A percentile compares a stretch with the other conserved stretches of the same genome.
These are phyloP conservation scores for Laodelphax striatellus DNA, from an alignment of 1,140 invertebrate species.

Conservation along the genomic window DNA sequence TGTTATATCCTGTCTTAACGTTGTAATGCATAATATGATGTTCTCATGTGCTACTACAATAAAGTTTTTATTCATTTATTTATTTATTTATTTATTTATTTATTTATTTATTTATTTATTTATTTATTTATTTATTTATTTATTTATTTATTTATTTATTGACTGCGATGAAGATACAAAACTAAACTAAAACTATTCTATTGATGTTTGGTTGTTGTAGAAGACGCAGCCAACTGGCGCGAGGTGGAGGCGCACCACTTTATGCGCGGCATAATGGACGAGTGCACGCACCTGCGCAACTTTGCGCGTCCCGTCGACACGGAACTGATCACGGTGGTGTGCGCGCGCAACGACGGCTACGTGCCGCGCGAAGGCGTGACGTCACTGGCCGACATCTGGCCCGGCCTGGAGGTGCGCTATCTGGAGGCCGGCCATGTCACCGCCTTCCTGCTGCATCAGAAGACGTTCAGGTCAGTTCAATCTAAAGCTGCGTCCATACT, in stretches of 20 bases:
- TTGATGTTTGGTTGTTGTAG: too few relatives aligned
- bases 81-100: too few relatives aligned
- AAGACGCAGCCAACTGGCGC: background rate
- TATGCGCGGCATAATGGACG: constrained; percentile 97
- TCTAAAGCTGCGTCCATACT: too few relatives aligned
- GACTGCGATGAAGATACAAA: too few relatives aligned
- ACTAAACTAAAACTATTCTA: too few relatives aligned
- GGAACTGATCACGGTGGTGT: constrained; percentile 71
- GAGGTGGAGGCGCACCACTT: constrained; percentile 68
- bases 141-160: too few relatives aligned
- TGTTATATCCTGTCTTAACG: too few relatives aligned
- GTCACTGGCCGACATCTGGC: constrained; percentile 80
- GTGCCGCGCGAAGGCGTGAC: constrained; percentile 75
- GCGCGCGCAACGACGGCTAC: constrained; percentile 84
- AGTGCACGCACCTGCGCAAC: constrained; percentile 92
- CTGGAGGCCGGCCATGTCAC: constrained; percentile 83
- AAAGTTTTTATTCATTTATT: too few relatives aligned
- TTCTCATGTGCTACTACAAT: too few relatives aligned
- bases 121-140: too few relatives aligned
- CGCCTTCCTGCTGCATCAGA: constrained; percentile 78
- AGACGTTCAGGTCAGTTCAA: constrained; percentile 62
- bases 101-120: too few relatives aligned
- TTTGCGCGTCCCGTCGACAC: constrained; percentile 79
- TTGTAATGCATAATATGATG: too few relatives aligned
- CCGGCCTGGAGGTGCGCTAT: constrained; percentile 75